Percentiles rank a stretch among this genome's conserved stretches.
These are phyloP conservation scores for Drepanosiphum platanoidis DNA, from an alignment of 2,888 invertebrate genomes.

Conservation along the genomic window DNA sequence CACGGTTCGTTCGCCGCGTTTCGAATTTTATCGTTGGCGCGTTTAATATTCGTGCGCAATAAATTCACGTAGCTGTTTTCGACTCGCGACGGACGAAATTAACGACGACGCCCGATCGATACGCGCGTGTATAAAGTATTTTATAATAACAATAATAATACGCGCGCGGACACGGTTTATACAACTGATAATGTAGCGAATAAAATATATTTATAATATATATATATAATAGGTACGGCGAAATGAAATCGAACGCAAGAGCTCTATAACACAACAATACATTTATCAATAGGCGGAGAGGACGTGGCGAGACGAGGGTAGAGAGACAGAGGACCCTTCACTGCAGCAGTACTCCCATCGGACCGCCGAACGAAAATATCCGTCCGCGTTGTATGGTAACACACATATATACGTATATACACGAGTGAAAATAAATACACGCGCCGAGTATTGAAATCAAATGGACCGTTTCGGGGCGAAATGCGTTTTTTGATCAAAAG, in stretches of 20 bases:
- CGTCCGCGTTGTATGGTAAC: not conserved
- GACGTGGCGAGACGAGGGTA: not conserved
- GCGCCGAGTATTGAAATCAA: conserved; percentile 39
- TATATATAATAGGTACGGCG: not conserved
- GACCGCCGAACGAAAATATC: conserved; percentile 16
- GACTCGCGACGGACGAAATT: no score
- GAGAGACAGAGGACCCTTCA: not conserved
- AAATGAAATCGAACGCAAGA: conserved; percentile 4
- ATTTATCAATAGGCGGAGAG: not conserved
- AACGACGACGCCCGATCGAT: no score
- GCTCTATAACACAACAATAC: not conserved
- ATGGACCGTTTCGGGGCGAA: conserved; percentile 42
- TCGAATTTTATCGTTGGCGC: no score
- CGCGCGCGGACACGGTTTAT: not conserved
- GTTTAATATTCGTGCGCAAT: no score
- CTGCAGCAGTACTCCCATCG: conserved; percentile 22
- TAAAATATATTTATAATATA: not conserved
- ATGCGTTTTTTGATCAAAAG: conserved; percentile 37
- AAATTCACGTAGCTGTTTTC: no score
- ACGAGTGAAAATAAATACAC: conserved; percentile 8
- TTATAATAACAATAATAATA: no score
- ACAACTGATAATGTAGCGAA: not conserved
- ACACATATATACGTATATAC: not conserved
- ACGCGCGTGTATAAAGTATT: no score
- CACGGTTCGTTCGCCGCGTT: no score